Percentiles rank a stretch among this genome's conserved stretches.
Evolutionary conservation across 1,140 invertebrate genomes (phyloP).

Genomic region (Euura lappo): DNA sequence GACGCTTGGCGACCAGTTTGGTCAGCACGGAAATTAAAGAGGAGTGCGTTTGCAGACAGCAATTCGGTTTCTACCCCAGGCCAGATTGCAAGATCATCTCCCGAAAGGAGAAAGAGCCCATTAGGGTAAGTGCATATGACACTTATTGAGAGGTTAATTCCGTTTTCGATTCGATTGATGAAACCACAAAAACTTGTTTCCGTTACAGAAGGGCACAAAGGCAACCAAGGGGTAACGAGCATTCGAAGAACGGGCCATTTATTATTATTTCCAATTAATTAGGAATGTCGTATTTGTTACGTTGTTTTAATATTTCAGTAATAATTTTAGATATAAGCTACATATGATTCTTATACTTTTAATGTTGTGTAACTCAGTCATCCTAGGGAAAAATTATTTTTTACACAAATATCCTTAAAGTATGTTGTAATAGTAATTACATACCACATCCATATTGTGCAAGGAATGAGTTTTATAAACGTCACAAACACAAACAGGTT

Average conservation of each 20-base stretch:
- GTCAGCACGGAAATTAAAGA: slow-evolving; percentile 52
- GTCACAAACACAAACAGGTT: background rate
- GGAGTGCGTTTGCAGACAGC: slow-evolving; percentile 60
- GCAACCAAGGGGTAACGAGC: slow-evolving; percentile 39
- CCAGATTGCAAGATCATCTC: slow-evolving; percentile 56
- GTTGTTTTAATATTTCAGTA: slow-evolving; percentile 24
- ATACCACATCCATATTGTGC: background rate
- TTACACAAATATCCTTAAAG: background rate
- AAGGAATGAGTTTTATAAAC: background rate
- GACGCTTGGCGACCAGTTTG: slow-evolving; percentile 58
- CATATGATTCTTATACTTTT: background rate
- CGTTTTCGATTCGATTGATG: slow-evolving; percentile 3
- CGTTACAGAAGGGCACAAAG: slow-evolving; percentile 47
- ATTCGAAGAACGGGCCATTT: slow-evolving; percentile 21
- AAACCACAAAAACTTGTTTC: background rate
- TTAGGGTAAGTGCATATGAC: slow-evolving; percentile 28
- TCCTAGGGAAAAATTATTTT: background rate
- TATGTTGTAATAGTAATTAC: background rate
- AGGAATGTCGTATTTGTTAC: slow-evolving; percentile 50
- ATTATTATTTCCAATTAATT: slow-evolving; percentile 43
- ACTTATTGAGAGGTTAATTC: background rate
- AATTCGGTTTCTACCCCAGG: slow-evolving; percentile 43
- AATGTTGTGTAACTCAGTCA: slow-evolving; percentile 5
- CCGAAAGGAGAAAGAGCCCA: slow-evolving; percentile 51
- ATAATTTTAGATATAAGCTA: background rate